Base-by-base conservation (phyloP, 1,140 invertebrate species). In the Cyrtorhinus lividipennis region DNA sequence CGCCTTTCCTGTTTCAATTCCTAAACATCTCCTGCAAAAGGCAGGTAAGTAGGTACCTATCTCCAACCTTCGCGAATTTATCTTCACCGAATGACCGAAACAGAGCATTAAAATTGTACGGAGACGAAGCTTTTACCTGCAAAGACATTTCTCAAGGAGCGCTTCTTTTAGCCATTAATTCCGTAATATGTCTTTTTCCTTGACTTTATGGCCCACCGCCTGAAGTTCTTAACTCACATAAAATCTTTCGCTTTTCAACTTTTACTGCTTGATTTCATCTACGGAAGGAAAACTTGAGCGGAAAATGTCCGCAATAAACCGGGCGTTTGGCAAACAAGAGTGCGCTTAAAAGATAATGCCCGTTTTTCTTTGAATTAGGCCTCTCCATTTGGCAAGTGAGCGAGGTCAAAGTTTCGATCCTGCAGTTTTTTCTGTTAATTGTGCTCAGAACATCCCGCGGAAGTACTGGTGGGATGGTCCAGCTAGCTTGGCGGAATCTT, bases 251-350 rank as follows among this genome's bases (percentile, higher is more conserved):
- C 48, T 53, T 53, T 53, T 53, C 48, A 53, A 53, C 48, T 53
- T 53, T 53, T 53, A 53, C 48, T 53, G 48, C 48, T 53, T 53
- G 48, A 53, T 53, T 53, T 53, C 48, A 20, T 53, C 48, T 53
- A 20, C 20, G 12, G 48, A 22, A 20, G 48, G 20, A 38, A 38
- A 5, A 8, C 30, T 38, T 15, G 30, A 38, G 30, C 30, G 30
- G 30, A 15, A 38, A 38, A 38, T 38, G 30, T 38, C 5, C 5
- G 30, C 15, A 38, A 38, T 38, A 38, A 38, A 38, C 30, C 15
- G 5, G 30, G 30, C 5, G 15, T 38, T 38, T 15, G 15, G 30
- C 30, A 38, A 38, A 38, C 30, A 38, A 38, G 30, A 15, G n/a
- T n/a, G n/a, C n/a, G n/a, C n/a, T n/a, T n/a, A n/a, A n/a, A n/a